Evolutionary conservation across 2,797 vertebrate species (phyloP), one percentile per base, ranked within the genome.

Genomic region (Epinephelus coioides): DNA sequence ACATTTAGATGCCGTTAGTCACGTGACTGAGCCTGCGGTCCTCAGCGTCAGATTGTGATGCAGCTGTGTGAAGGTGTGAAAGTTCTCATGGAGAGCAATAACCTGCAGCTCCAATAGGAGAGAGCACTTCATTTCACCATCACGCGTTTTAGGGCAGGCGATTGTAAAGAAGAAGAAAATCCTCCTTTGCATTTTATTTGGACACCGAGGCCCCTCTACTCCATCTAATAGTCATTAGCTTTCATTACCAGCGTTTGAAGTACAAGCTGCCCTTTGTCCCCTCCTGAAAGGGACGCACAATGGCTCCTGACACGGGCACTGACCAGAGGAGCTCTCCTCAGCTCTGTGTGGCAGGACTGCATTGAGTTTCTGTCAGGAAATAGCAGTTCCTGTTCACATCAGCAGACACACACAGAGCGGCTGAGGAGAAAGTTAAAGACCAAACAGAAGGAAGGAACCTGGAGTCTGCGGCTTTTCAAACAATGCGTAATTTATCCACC

Each of bases 171-270:
- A 11, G 94, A 94, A 91, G 64, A 6, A n/a, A 69, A 83, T 53
- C 69, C 85, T 86, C 81, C 89, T 95, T 95, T 93, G 95, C 95
- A 95, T 95, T 95, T 96, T 94, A 95, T 96, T 96, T 95, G 93
- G 66, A 92, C 90, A 93, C 64, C 62, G 63, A 93, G 89, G 89
- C 81, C 86, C 84, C 86, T 94, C 85, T 80, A 92, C 94, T 97
- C 95, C 90, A 96, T 97, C 95, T 97, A 96, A 96, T 95, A 95
- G 96, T 97, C 96, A 97, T 97, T 97, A 97, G 95, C 96, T 97
- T 97, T 96, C 95, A 97, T 97, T 96, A 95, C 95, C 78, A 83
- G 90, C 95, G 94, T 97, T 98, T 98, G 97, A 98, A 97, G 97
- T 97, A 56, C 91, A 82, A 77, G 91, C 89, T 50, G 82, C 70